Percentiles rank a stretch among this genome's conserved stretches.
These are phyloP conservation scores for Lacerta bilineata DNA, from an alignment of 2,797 vertebrate species.

Conservation along the genomic window DNA sequence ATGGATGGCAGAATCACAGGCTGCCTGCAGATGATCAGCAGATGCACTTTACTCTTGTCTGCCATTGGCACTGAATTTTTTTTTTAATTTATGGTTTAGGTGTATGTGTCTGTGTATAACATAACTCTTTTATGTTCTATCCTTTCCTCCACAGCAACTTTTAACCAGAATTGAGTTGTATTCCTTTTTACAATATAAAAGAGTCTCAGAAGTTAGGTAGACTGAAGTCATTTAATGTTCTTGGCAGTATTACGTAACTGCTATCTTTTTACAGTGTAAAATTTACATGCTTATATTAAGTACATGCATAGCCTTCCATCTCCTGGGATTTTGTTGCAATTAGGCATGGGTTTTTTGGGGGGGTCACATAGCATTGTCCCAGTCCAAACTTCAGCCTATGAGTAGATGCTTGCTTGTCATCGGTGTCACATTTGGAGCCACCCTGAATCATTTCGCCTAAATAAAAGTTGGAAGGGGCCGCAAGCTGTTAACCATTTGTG, in stretches of 20 bases:
- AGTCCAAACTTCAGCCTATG: neutral
- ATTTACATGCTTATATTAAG: neutral
- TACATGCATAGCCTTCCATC: neutral
- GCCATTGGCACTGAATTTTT: neutral
- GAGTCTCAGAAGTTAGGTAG: neutral
- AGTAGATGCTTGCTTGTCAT: neutral
- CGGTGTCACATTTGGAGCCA: slow-evolving; percentile 24
- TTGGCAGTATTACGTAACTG: neutral
- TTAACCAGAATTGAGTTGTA: slow-evolving; percentile 37
- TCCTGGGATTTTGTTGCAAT: slow-evolving; percentile 12
- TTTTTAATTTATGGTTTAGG: neutral
- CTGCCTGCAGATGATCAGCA: neutral
- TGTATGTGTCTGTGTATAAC: neutral
- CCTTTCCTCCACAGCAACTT: no score
- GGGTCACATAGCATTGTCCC: slow-evolving; percentile 2
- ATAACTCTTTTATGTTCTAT: no score
- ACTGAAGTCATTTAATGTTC: slow-evolving; percentile 1
- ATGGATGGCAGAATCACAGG: neutral
- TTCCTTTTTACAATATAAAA: slow-evolving; percentile 17
- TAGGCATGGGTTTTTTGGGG: neutral
- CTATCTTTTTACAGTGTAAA: no score
- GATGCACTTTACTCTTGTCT: neutral
- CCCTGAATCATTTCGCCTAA: slow-evolving; percentile 25
- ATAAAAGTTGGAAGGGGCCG: slow-evolving; percentile 2
- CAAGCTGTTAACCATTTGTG: neutral